Evolutionary conservation across 1,140 invertebrate genomes (phyloP), one percentile per base, ranked within the genome.

Genomic region (Vollenhovia emeryi): DNA sequence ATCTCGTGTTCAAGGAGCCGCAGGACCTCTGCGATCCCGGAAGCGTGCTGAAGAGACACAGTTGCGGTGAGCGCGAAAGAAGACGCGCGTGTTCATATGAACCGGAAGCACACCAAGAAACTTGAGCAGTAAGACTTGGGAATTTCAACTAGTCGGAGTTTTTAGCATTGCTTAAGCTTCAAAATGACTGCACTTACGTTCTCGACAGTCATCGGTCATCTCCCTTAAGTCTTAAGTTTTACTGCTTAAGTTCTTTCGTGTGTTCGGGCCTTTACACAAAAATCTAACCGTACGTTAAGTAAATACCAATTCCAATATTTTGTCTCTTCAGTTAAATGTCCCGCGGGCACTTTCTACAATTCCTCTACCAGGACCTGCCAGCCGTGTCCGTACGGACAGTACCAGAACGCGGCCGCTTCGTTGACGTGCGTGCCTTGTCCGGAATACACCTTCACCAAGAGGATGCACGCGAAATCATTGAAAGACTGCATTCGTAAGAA

Each of bases 331-430:
- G 96, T 97, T 11, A 95, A 96, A 88, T 97, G 97, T 91, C 96
- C 96, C 5, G 91, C 95, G 86, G 97, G 97, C 27, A 97, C 96
- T n/a, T 97, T 96, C 90, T 96, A 96, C 89, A 96, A 97, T 92
- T 92, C 93, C 0, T 94, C 95, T 3, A 91, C 86, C 15, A 93
- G 95, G 66, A 90, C 89, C 21, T 97, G 97, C 87, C 94, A 95
- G 59, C 93, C 95, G 24, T 97, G 97, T 91, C 92, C 93, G 27
- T 90, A 95, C 64, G 96, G 96, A 6, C 95, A 95, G n/a, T 97
- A 96, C 87, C 96, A 97, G 87, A 95, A 95, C 48, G 60, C 92
- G 50, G 93, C 95, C 59, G 96, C 96, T 43, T 95, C 96, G 59
- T 90, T 93, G 0, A 92, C 93, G 0, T 97, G 97, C 90, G 89